A percentile compares a stretch with the other conserved stretches of the same genome.
These are phyloP conservation scores for Dicentrarchus labrax DNA, from an alignment of 2,113 vertebrate species.

Conservation along the genomic window DNA sequence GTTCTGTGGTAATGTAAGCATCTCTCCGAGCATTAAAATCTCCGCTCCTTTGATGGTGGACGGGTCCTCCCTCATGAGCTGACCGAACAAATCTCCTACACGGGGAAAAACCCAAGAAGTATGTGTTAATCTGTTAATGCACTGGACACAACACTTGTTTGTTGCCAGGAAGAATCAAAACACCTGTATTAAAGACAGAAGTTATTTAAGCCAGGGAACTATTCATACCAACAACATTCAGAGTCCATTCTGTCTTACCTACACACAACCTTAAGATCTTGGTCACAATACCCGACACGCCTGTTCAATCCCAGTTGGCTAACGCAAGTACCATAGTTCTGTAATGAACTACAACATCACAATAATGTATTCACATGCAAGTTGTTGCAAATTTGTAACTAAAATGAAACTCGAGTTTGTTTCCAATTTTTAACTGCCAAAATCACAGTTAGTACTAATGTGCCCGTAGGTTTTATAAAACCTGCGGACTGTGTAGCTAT, in stretches of 20 bases:
- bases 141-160: neutral
- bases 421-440: neutral
- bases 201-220: no score
- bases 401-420: neutral
- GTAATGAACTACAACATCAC: no score
- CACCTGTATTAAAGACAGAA: no score
- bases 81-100: constrained; percentile 91
- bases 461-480: neutral
- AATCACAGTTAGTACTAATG: neutral
- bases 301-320: neutral
- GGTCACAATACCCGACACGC: no score
- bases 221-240: no score
- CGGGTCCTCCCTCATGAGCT: constrained; percentile 95
- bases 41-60: constrained; percentile 97
- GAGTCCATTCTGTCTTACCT: no score
- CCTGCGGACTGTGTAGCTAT: neutral
- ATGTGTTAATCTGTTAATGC: neutral
- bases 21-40: constrained; percentile 96
- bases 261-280: no score
- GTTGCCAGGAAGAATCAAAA: neutral
- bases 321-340: no score
- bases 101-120: constrained; percentile 31
- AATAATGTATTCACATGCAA: neutral
- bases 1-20: constrained; percentile 98
- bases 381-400: neutral